phyloP scores from a whole-genome alignment of 1,140 invertebrate species.

The Acromyrmex echinatior region DNA sequence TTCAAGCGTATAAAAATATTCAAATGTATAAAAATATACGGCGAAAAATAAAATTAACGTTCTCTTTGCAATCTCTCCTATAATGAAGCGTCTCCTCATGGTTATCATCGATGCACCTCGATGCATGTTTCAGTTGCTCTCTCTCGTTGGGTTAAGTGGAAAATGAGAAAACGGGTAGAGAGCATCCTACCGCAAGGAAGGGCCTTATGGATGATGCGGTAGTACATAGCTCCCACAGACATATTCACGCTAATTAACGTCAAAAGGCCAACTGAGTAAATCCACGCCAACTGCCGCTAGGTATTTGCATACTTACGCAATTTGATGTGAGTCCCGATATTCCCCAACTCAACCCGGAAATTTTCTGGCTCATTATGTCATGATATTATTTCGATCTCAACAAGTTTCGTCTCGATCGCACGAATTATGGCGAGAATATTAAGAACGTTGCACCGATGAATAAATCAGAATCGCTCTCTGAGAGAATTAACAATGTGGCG shows the following conservation, averaged over 20 bases:
- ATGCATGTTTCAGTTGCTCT: background rate
- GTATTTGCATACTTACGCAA: slow-evolving; percentile 63
- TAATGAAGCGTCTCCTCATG: background rate
- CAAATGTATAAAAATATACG: background rate
- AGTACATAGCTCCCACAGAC: slow-evolving; percentile 18
- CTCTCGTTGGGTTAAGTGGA: background rate
- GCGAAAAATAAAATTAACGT: slow-evolving; percentile 11
- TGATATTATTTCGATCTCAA: background rate
- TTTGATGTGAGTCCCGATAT: slow-evolving; percentile 48
- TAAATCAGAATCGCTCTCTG: slow-evolving; percentile 26
- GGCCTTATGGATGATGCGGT: slow-evolving; percentile 51
- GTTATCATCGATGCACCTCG: slow-evolving; percentile 21
- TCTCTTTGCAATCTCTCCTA: background rate
- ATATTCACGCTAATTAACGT: slow-evolving; percentile 69
- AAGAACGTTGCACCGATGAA: slow-evolving; percentile 31
- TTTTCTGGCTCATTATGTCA: slow-evolving; percentile 46
- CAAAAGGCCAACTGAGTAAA: slow-evolving; percentile 55
- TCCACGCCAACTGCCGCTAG: slow-evolving; percentile 55
- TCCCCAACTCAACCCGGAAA: slow-evolving; percentile 29
- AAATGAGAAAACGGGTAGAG: slow-evolving; percentile 51
- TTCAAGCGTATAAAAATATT: background rate
- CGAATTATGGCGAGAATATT: slow-evolving; percentile 4
- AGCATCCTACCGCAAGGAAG: slow-evolving; percentile 15
- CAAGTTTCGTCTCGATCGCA: slow-evolving; percentile 2
- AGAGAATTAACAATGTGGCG: slow-evolving; percentile 28